A percentile compares a stretch with the other conserved stretches of the same genome.
These are phyloP conservation scores for Thinocorus orbignyianus DNA, from an alignment of 2,113 vertebrate species.

Conservation along the genomic window DNA sequence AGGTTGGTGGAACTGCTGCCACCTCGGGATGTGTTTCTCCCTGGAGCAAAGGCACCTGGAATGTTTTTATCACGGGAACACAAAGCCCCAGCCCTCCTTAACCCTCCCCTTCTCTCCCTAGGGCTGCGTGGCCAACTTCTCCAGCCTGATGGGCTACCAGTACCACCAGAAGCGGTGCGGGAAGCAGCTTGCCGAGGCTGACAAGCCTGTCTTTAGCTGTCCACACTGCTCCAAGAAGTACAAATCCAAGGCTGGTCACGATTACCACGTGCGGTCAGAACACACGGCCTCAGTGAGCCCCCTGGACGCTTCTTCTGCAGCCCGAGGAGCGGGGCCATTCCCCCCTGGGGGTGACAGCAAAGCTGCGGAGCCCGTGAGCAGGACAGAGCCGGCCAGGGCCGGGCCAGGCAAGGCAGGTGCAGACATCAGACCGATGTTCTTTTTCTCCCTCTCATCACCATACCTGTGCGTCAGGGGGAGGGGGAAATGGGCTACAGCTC, in stretches of 20 bases:
- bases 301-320: background rate
- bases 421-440: background rate
- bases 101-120: conserved; percentile 50
- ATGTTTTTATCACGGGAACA: rapidly evolving
- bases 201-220: conserved; percentile 88
- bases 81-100: background rate
- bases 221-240: conserved; percentile 90
- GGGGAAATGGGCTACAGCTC: background rate
- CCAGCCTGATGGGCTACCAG: conserved; percentile 96
- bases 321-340: conserved; percentile 37
- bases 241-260: conserved; percentile 91
- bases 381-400: conserved; percentile 47
- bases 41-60: rapidly evolving
- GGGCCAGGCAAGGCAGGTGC: conserved; percentile 64
- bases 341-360: background rate
- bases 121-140: conserved; percentile 92
- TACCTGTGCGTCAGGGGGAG: rapidly evolving
- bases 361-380: conserved; percentile 46
- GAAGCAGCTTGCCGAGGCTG: conserved; percentile 82
- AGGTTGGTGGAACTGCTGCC: background rate
- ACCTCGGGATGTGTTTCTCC: rapidly evolving
- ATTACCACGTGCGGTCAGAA: conserved; percentile 91
- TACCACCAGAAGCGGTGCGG: conserved; percentile 95
- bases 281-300: conserved; percentile 74
- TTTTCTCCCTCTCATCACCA: background rate